Percentiles rank a stretch among this genome's conserved stretches.
Evolutionary conservation across 2,888 invertebrate genomes (phyloP).

Genomic region (Lochmaea capreae): DNA sequence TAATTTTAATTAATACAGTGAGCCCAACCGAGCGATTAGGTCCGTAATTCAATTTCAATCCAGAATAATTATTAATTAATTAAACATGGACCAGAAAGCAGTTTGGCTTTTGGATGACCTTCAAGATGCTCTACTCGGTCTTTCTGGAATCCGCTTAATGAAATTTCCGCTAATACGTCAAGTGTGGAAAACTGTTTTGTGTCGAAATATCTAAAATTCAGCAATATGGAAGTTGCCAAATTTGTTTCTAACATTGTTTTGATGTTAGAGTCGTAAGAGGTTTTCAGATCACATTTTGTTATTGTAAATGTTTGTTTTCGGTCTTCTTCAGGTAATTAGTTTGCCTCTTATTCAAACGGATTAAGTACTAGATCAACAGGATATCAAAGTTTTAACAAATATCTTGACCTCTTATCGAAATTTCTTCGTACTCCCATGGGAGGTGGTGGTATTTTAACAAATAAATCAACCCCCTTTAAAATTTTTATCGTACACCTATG

Average conservation of each 20-base stretch:
- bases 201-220: constrained; percentile 27
- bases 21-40: constrained; percentile 45
- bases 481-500: no score
- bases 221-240: not conserved
- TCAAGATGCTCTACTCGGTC: constrained; percentile 37
- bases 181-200: constrained; percentile 27
- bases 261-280: not conserved
- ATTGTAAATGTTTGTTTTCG: not conserved
- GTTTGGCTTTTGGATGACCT: constrained; percentile 42
- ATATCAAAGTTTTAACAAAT: no score
- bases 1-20: constrained; percentile 46
- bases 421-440: no score
- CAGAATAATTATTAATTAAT: constrained; percentile 41
- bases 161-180: constrained; percentile 37
- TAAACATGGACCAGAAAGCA: constrained; percentile 36
- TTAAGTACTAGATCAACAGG: no score
- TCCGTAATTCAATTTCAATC: constrained; percentile 48
- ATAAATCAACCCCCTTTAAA: no score
- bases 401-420: no score
- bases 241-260: constrained; percentile 27
- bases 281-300: constrained; percentile 9
- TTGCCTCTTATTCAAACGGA: not conserved
- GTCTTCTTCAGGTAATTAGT: not conserved
- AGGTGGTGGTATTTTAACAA: no score
- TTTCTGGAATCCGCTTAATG: constrained; percentile 40